Evolutionary conservation across 2,888 invertebrate genomes (phyloP).

Genomic region (Pristionchus arcanus): DNA sequence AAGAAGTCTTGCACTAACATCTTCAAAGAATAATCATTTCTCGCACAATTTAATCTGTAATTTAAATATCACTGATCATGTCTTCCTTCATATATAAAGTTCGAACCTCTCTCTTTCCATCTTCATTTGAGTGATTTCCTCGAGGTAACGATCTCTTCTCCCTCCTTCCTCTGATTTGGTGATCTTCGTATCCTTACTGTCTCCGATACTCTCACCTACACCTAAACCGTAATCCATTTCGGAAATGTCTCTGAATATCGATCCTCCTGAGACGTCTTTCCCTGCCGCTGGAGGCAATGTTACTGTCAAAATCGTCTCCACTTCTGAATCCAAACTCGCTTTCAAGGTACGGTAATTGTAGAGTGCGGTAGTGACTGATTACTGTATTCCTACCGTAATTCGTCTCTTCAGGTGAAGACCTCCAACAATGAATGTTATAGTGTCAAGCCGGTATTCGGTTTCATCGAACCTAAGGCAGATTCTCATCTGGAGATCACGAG

Average conservation of each 20-base stretch:
- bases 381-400: not conserved
- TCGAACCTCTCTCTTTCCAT: not conserved
- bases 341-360: not conserved
- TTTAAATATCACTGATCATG: not conserved
- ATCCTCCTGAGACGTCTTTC: too few species aligned
- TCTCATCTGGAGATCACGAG: constrained; percentile 18
- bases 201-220: too few species aligned
- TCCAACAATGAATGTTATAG: constrained; percentile 51
- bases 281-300: too few species aligned
- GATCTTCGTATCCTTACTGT: too few species aligned
- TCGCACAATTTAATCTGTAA: not conserved
- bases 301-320: too few species aligned
- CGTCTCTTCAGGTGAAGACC: constrained; percentile 37
- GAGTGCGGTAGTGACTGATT: too few species aligned
- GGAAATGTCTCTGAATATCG: too few species aligned
- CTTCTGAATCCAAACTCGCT: too few species aligned
- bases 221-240: not conserved
- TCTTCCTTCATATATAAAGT: not conserved
- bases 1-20: too few species aligned
- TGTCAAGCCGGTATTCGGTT: constrained; percentile 48
- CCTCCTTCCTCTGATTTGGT: not conserved
- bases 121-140: too few species aligned
- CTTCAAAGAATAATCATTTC: too few species aligned
- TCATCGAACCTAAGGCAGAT: constrained; percentile 41
- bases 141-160: not conserved